Conservation (phyloP, 2,113 vertebrate genomes). For the Bothrops jararaca region DNA sequence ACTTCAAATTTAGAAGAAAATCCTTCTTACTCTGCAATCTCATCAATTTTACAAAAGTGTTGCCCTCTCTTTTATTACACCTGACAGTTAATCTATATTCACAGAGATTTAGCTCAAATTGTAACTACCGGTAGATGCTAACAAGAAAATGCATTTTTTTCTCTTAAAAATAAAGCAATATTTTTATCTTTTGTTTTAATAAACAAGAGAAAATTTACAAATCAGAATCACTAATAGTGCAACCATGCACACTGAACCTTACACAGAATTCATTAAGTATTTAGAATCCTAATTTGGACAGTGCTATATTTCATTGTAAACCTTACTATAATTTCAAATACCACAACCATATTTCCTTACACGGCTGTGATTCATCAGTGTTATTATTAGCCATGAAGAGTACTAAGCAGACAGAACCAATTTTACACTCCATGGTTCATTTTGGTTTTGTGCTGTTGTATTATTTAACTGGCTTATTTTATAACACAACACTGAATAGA, state of each 20-base stretch:
- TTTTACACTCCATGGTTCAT: neutral
- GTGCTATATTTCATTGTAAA: neutral
- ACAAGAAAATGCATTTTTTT: slow-evolving; percentile 60
- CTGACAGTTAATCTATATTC: slow-evolving; percentile 72
- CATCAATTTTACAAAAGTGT: slow-evolving; percentile 56
- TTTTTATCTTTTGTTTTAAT: slow-evolving; percentile 32
- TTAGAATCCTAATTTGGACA: neutral
- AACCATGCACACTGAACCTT: slow-evolving; percentile 40
- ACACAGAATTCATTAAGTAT: neutral
- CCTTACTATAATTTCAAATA: neutral
- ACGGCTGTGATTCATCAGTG: neutral
- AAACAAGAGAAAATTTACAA: slow-evolving; percentile 51
- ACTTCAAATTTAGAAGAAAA: slow-evolving; percentile 57
- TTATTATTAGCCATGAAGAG: rapidly evolving
- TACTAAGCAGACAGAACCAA: neutral
- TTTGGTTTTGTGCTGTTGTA: neutral
- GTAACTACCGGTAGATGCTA: slow-evolving; percentile 58
- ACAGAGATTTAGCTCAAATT: slow-evolving; percentile 70
- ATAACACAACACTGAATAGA: neutral
- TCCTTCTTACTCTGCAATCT: slow-evolving; percentile 68
- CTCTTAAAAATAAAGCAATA: slow-evolving; percentile 59
- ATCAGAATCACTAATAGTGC: slow-evolving; percentile 59
- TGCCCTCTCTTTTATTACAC: slow-evolving; percentile 39
- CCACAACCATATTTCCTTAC: neutral
- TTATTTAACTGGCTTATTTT: neutral